Conservation (phyloP, 2,797 vertebrate species). For the Neosilurus hyrtlii region DNA sequence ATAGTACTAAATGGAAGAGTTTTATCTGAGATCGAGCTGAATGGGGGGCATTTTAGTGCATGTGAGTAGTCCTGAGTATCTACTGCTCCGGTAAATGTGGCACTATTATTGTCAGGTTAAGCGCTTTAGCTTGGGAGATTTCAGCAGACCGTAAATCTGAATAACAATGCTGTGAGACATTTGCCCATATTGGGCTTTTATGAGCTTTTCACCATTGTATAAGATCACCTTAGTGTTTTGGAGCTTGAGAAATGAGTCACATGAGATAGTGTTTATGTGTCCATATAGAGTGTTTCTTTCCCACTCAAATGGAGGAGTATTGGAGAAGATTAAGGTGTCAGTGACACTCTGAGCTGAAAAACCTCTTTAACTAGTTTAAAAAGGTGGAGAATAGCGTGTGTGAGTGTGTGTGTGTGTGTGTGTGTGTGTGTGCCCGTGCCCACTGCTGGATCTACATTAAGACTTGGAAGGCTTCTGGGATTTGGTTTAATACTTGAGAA, state of each 20-base stretch:
- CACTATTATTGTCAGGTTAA: slow-evolving; percentile 35
- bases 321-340: slow-evolving; percentile 58
- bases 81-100: slow-evolving; percentile 33
- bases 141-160: slow-evolving; percentile 39
- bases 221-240: slow-evolving; percentile 44
- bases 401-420: slow-evolving; percentile 19
- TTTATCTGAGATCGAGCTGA: slow-evolving; percentile 33
- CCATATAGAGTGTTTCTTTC: slow-evolving; percentile 33
- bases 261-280: slow-evolving; percentile 42
- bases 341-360: slow-evolving; percentile 10
- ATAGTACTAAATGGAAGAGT: slow-evolving; percentile 23
- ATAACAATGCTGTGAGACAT: slow-evolving; percentile 49
- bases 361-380: neutral
- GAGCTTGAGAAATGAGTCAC: slow-evolving; percentile 47
- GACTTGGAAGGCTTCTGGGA: neutral
- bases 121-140: slow-evolving; percentile 36
- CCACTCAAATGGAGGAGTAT: slow-evolving; percentile 24
- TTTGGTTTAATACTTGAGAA: slow-evolving; percentile 4
- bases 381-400: neutral
- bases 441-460: neutral
- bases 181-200: slow-evolving; percentile 53
- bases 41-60: slow-evolving; percentile 25
- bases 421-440: neutral
- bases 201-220: slow-evolving; percentile 45
- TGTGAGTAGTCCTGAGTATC: slow-evolving; percentile 35